Base-by-base conservation (phyloP, 1,140 invertebrate genomes). In the Drosophila azteca region DNA sequence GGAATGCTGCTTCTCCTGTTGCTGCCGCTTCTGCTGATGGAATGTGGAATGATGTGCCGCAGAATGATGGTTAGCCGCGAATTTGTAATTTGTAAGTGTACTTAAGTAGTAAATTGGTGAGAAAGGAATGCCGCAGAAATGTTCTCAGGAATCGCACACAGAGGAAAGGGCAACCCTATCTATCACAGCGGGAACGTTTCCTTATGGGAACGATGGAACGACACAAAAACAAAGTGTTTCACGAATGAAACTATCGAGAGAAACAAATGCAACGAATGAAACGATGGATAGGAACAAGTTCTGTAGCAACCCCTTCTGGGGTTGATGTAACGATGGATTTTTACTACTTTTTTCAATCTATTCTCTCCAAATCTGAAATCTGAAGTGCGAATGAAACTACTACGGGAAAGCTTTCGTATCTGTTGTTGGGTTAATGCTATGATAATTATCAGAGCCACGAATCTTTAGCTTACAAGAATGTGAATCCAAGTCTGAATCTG, bases 21-120 rank as follows among this genome's bases (percentile, higher is more conserved):
- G 31, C 31, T 35, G 31, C 35, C 4, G 3, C 35, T 3, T 2
- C 35, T 13, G 35, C 11, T 39, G 35, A 39, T 9, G 57, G 70
- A 74, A 45, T 55, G 71, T 35, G 59, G 29, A 61, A 64, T 61
- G 66, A 60, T 43, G 52, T 59, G 51, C 31, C 35, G 41, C 45
- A 45, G 54, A 49, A 57, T 60, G 15, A 26, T n/a, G 35, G 41
- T 35, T 75, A 44, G 43, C 61, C 50, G 50, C 53, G 80, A 80
- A 85, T 80, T 85, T 35, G 35, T 68, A 80, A 84, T 77, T 71
- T 57, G 35, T 58, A 65, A 72, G 67, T 72, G 50, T 39, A 39
- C 58, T 39, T 72, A 63, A 72, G 44, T 72, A 45, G 57, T 22
- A 74, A 58, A 74, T 45, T 58, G 60, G 13, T 29, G 3, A 20